A percentile compares a stretch with the other conserved stretches of the same genome.
Evolutionary conservation across 2,113 vertebrate species (phyloP).

Genomic region (Hepsetus odoe): DNA sequence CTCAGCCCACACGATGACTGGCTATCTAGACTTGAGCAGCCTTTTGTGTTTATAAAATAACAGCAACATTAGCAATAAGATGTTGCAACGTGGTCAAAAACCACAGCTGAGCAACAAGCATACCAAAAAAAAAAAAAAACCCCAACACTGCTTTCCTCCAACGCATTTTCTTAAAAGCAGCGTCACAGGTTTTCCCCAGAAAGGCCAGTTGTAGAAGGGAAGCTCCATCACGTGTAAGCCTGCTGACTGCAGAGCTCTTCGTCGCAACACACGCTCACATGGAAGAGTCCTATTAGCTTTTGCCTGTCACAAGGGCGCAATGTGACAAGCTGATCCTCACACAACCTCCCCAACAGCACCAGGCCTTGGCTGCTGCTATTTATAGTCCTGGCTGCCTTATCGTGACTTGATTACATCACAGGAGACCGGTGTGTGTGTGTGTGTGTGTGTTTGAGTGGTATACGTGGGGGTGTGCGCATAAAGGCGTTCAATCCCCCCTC

Average conservation of each 20-base stretch:
- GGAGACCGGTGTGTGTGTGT: not conserved
- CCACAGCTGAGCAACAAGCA: not conserved
- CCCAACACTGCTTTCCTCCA: not conserved
- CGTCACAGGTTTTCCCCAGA: slow-evolving; percentile 31
- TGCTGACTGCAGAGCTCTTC: slow-evolving; percentile 47
- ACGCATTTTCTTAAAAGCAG: not conserved
- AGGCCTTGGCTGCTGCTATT: slow-evolving; percentile 55
- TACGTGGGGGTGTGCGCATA: too few relatives aligned
- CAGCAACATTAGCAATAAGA: not conserved
- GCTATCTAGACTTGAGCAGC: too few relatives aligned
- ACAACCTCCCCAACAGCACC: slow-evolving; percentile 70
- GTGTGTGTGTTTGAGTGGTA: not conserved
- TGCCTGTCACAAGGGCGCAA: slow-evolving; percentile 82
- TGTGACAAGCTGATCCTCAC: slow-evolving; percentile 77
- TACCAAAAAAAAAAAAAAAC: not conserved
- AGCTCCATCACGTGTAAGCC: slow-evolving; percentile 41
- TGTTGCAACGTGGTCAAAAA: not conserved
- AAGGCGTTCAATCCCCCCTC: not conserved
- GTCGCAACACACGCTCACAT: slow-evolving; percentile 47
- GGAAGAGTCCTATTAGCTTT: slow-evolving; percentile 59
- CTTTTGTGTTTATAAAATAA: not conserved
- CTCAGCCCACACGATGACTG: not conserved
- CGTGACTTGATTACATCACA: slow-evolving; percentile 54
- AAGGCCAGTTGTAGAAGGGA: slow-evolving; percentile 13
- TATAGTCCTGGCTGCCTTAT: slow-evolving; percentile 55